Conservation (phyloP, 2,888 invertebrate species). For the Abscondita cerata region DNA sequence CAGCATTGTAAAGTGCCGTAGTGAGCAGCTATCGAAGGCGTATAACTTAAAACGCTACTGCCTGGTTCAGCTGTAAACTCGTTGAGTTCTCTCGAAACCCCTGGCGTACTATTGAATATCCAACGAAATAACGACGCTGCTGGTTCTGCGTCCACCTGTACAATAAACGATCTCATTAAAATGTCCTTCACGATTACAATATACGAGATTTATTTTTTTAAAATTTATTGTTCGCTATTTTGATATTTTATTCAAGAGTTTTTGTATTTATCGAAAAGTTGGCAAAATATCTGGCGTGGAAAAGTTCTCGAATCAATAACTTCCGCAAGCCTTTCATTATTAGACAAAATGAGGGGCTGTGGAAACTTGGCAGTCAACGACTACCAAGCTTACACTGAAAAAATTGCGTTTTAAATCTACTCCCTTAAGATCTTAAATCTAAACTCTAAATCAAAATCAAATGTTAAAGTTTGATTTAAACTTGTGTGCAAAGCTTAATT, state of each 20-base stretch:
- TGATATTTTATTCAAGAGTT: too few relatives aligned
- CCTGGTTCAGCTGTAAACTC: constrained; percentile 57
- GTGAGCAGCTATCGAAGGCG: constrained; percentile 67
- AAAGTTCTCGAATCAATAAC: constrained; percentile 33
- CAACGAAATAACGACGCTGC: constrained; percentile 67
- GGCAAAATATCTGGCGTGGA: not conserved
- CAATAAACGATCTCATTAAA: constrained; percentile 12
- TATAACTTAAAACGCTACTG: constrained; percentile 59
- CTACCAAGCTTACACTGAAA: constrained; percentile 15
- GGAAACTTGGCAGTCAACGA: constrained; percentile 27
- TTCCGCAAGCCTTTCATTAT: constrained; percentile 24
- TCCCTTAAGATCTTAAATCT: constrained; percentile 6
- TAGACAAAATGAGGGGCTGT: constrained; percentile 23
- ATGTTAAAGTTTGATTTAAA: constrained; percentile 17
- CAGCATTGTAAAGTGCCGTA: constrained; percentile 83
- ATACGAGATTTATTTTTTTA: not conserved
- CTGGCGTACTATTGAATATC: constrained; percentile 73
- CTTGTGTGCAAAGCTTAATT: constrained; percentile 22
- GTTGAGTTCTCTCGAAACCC: constrained; percentile 56
- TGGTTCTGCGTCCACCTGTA: constrained; percentile 78
- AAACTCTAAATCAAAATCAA: constrained; percentile 28
- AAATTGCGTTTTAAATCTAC: constrained; percentile 31
- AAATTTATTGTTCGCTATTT: not conserved
- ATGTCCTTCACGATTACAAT: too few relatives aligned
- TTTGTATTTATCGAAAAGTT: too few relatives aligned